Evolutionary conservation across 2,888 invertebrate genomes (phyloP).

Genomic region (Bombylius discolor): DNA sequence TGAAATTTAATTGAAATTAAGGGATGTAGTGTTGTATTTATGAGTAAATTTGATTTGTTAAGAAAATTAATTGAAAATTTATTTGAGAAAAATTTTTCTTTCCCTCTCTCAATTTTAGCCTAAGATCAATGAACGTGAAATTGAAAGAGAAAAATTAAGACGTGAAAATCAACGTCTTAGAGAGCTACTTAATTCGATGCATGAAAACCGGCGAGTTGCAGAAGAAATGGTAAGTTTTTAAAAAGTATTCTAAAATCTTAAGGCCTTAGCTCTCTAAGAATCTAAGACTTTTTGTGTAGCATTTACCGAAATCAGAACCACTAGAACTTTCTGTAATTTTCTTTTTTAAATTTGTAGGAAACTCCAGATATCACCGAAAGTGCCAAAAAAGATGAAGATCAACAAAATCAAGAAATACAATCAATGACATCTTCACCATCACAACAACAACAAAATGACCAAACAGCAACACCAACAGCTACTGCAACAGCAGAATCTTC

Average conservation of each 20-base stretch:
- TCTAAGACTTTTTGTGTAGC: no score
- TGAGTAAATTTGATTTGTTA: not conserved
- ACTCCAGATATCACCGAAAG: constrained; percentile 29
- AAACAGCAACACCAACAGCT: constrained; percentile 15
- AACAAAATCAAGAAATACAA: constrained; percentile 12
- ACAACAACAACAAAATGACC: constrained; percentile 14
- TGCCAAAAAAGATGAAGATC: constrained; percentile 26
- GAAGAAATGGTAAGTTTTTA: constrained; percentile 14
- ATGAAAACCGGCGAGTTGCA: constrained; percentile 37
- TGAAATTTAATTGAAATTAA: not conserved
- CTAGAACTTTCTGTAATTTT: not conserved
- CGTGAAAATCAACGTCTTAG: constrained; percentile 57
- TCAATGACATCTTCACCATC: no score
- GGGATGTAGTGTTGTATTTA: not conserved
- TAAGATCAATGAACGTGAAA: constrained; percentile 59
- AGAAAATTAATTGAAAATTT: not conserved
- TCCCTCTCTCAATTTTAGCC: constrained; percentile 39
- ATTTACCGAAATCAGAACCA: no score
- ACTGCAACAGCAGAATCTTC: constrained; percentile 3
- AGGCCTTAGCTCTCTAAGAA: no score
- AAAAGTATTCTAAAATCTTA: not conserved
- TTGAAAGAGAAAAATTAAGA: constrained; percentile 58
- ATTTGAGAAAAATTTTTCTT: not conserved
- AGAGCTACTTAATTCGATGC: constrained; percentile 55
- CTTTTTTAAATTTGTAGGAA: constrained; percentile 21